Base-by-base conservation (phyloP, 2,113 vertebrate genomes). In the Stigmatopora argus region DNA sequence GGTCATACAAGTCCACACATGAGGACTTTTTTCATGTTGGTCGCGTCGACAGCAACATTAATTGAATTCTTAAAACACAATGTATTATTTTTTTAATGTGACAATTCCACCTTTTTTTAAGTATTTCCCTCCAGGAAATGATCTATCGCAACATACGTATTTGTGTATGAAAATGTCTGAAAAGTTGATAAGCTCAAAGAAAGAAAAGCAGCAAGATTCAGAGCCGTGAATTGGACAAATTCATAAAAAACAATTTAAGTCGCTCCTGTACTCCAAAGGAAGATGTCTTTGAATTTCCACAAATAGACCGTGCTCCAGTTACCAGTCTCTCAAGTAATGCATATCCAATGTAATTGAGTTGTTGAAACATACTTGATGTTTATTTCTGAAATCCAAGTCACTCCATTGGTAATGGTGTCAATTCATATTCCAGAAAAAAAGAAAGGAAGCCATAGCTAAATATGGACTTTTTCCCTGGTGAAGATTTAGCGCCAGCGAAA, bases 291-390 rank as follows among this genome's bases (percentile, higher is more conserved):
- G 56, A 65, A 45, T 8, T 69, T 65, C 26, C 4, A 14, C 35
- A 12, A 57, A 60, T 35, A 62, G 1, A 21, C 62, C 72, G 68
- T 49, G 35, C 63, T 72, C 51, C 62, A 49, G 26, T 11, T 2
- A 44, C 62, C 64, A 51, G 62, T 69, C 75, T 60, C 31, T 73
- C 46, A 21, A 12, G 48, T 12, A 65, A 62, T 19, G 78, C 69
- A 23, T 52, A 52, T 73, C 67, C 71, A 70, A 57, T 3, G 19
- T 21, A n/a, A 14, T 59, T 47, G 26, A 49, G 63, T 44, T 21
- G 49, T 13, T 46, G 18, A 23, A 53, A 53, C 11, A 0, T 17
- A 18, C 19, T 55, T 51, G 14, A 4, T 4, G 34, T 71, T 70
- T 53, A 17, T 19, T 35, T 49, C n/a, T 67, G 7, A 58, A 2